phyloP scores from a whole-genome alignment of 2,797 vertebrate species.

The Sebastes cheni region DNA sequence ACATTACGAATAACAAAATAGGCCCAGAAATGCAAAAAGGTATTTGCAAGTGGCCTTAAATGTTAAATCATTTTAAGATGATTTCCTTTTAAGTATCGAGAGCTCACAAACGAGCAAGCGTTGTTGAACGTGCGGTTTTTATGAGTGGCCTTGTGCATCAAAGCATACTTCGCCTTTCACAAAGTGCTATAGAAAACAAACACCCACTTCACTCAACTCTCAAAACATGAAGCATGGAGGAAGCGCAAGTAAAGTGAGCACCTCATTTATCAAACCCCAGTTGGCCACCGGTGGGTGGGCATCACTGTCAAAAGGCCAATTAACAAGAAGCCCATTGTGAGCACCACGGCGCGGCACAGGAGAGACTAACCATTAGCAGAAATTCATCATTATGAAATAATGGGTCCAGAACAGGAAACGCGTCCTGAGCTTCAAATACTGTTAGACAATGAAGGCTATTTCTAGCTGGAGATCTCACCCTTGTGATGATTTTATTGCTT shows the following conservation, averaged over 20 bases:
- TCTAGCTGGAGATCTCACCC: constrained; percentile 20
- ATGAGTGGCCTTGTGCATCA: constrained; percentile 55
- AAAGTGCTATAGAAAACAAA: constrained; percentile 71
- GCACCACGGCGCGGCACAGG: constrained; percentile 52
- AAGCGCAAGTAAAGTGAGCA: constrained; percentile 62
- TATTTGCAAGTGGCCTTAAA: neutral
- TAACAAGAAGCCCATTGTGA: constrained; percentile 79
- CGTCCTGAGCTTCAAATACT: constrained; percentile 36
- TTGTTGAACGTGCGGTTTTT: constrained; percentile 30
- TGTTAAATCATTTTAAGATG: neutral
- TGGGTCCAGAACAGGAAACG: constrained; percentile 65
- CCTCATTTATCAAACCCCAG: constrained; percentile 81
- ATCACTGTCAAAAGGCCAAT: constrained; percentile 83
- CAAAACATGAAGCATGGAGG: constrained; percentile 62
- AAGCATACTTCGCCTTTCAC: constrained; percentile 55
- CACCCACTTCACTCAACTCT: constrained; percentile 73
- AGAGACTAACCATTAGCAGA: constrained; percentile 67
- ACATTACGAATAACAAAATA: neutral
- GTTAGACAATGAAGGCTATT: constrained; percentile 36
- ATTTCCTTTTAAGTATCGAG: neutral
- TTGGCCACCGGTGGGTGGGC: constrained; percentile 77
- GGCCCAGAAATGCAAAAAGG: neutral
- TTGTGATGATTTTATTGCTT: neutral
- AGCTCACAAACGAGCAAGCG: neutral
- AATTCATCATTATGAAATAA: constrained; percentile 76